These are phyloP conservation scores for Apostichopus japonicus DNA, from an alignment of 35 echinoderm and acorn worm genomes.

Conservation along the genomic window DNA sequence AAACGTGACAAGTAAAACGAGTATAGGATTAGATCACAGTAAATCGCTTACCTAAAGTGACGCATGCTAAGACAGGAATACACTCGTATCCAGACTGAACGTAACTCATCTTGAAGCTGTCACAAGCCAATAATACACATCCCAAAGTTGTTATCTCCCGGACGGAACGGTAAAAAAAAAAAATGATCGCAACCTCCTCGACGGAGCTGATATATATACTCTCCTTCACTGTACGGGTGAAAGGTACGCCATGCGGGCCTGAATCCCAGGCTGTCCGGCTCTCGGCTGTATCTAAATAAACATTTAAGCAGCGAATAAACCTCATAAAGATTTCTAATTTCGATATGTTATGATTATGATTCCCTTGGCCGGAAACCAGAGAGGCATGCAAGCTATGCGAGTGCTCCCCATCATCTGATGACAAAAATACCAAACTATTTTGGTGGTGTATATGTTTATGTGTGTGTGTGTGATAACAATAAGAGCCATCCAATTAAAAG, in stretches of 20 bases:
- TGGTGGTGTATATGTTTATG: background rate
- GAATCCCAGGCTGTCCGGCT: background rate
- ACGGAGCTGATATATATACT: background rate
- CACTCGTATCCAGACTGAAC: constrained; percentile 55
- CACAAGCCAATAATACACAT: background rate
- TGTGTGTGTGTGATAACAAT: constrained; percentile 18
- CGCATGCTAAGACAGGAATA: constrained; percentile 42
- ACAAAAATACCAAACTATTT: constrained; percentile 58
- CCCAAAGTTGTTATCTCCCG: background rate
- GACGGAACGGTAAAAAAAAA: background rate
- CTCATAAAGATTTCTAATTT: constrained; percentile 43
- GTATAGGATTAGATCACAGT: background rate
- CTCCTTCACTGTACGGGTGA: background rate
- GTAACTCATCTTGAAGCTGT: constrained; percentile 56
- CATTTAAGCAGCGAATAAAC: constrained; percentile 45
- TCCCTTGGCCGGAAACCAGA: constrained; percentile 46
- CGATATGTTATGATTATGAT: constrained; percentile 50
- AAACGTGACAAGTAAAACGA: constrained; percentile 48
- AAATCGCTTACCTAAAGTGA: constrained; percentile 48
- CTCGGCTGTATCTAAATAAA: constrained; percentile 44
- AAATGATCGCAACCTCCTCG: constrained; percentile 7
- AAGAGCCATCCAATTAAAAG: constrained; percentile 53
- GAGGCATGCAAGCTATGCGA: constrained; percentile 57
- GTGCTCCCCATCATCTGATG: constrained; percentile 45
- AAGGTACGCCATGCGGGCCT: background rate